phyloP scores from a whole-genome alignment of 2,113 vertebrate species.

The Amblyornis subalaris region DNA sequence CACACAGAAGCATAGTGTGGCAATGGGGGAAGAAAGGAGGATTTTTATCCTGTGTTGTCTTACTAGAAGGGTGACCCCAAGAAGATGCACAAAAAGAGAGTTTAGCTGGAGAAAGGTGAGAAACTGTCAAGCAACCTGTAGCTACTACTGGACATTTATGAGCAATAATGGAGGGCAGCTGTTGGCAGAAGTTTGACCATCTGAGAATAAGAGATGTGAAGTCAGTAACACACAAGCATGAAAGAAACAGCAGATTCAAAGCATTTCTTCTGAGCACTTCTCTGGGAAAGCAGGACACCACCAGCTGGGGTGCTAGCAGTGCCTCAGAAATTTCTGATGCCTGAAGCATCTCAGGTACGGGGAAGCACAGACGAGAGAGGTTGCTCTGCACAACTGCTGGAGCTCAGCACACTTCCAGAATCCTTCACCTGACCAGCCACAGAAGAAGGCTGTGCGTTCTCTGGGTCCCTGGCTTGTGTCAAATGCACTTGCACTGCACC shows the following conservation, averaged over 20 bases:
- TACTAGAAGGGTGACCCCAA: neutral
- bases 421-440: neutral
- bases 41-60: neutral
- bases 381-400: neutral
- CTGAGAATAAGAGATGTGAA: neutral
- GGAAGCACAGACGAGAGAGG: neutral
- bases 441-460: neutral
- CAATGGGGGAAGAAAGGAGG: neutral
- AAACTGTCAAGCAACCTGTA: neutral
- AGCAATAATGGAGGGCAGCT: neutral
- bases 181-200: neutral
- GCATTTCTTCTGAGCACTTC: neutral
- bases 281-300: neutral
- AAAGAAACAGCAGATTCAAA: neutral
- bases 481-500: neutral
- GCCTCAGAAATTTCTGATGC: neutral
- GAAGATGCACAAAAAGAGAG: neutral
- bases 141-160: neutral
- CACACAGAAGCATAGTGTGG: neutral
- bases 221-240: neutral
- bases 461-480: fast-evolving
- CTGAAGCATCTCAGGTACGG: neutral
- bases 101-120: neutral
- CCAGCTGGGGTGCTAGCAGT: neutral
- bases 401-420: neutral